Evolutionary conservation across 2,113 vertebrate species (phyloP).

Genomic region (Ia io): DNA sequence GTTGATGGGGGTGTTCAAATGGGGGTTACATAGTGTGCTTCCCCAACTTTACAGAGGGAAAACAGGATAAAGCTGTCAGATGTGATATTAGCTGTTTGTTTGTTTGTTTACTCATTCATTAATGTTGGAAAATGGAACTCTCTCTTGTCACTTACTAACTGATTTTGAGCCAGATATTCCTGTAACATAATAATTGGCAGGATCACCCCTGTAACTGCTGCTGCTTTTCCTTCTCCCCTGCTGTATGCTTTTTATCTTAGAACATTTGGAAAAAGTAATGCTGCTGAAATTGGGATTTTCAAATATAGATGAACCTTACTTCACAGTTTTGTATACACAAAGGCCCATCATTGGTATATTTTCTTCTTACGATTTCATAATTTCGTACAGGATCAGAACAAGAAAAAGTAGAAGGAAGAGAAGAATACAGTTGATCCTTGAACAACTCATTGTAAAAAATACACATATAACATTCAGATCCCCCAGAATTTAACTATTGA

Average conservation of each 20-base stretch:
- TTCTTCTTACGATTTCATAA: slow-evolving; percentile 17
- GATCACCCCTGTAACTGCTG: neutral
- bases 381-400: neutral
- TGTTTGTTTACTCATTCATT: neutral
- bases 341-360: neutral
- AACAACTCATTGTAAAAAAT: neutral
- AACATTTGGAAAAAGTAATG: neutral
- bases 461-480: neutral
- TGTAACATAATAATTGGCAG: neutral
- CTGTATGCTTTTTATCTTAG: neutral
- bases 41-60: neutral
- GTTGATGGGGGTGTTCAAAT: neutral
- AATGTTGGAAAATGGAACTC: slow-evolving; percentile 4
- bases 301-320: neutral
- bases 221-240: neutral
- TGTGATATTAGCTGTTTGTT: neutral
- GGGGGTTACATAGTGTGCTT: neutral
- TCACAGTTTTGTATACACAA: neutral
- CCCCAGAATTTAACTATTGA: neutral
- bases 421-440: neutral
- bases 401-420: neutral
- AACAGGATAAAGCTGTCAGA: neutral
- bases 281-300: neutral
- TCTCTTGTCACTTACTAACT: neutral
- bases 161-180: neutral